Evolutionary conservation across 2,797 vertebrate species (phyloP).

Genomic region (Nyctibius grandis): DNA sequence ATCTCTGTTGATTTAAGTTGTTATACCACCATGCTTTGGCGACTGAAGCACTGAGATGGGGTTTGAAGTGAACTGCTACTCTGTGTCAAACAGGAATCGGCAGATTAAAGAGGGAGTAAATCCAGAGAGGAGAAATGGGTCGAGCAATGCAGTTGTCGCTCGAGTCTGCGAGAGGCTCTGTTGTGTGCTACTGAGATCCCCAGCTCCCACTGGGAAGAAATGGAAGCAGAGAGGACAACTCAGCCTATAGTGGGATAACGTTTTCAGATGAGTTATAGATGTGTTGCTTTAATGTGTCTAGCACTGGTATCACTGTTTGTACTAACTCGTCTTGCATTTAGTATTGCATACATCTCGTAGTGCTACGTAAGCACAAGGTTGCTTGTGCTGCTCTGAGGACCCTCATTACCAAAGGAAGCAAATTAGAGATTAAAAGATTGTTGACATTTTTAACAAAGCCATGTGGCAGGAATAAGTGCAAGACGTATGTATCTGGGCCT

Average conservation of each 20-base stretch:
- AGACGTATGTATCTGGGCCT: not conserved
- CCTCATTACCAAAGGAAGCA: not conserved
- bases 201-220: not conserved
- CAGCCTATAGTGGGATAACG: not conserved
- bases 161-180: not conserved
- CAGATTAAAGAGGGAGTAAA: not conserved
- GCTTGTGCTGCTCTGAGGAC: not conserved
- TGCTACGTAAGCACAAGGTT: not conserved
- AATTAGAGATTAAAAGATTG: not conserved
- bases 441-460: not conserved
- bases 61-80: not conserved
- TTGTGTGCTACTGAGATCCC: not conserved
- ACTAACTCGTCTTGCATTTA: not conserved
- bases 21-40: fast-evolving
- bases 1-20: not conserved
- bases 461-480: not conserved
- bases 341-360: fast-evolving
- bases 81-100: not conserved
- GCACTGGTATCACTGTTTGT: not conserved
- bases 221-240: not conserved
- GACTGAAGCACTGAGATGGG: not conserved
- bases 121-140: not conserved
- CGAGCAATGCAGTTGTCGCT: fast-evolving
- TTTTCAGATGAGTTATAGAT: not conserved
- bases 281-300: not conserved